These are phyloP conservation scores for Nylanderia fulva DNA, from an alignment of 1,140 invertebrate species.

Conservation along the genomic window DNA sequence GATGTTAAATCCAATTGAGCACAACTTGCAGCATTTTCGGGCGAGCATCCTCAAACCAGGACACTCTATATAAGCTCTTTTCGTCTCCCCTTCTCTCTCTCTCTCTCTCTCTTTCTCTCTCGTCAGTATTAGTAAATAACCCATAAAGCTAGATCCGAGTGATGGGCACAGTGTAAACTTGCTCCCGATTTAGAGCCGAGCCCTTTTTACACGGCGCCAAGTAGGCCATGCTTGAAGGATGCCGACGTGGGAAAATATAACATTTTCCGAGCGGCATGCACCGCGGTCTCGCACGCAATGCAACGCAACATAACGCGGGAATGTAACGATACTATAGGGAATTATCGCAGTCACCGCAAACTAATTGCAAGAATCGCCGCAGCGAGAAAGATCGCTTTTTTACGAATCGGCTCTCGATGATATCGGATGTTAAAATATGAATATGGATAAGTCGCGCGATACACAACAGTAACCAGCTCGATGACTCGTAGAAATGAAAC, in stretches of 20 bases:
- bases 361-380: background rate
- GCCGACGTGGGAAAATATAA: slow-evolving; percentile 72
- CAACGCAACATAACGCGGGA: background rate
- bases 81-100: too few relatives aligned
- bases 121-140: slow-evolving; percentile 68
- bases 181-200: slow-evolving; percentile 76
- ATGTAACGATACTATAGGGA: slow-evolving; percentile 66
- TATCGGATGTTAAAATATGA: background rate
- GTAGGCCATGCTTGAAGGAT: slow-evolving; percentile 73
- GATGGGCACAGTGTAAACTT: slow-evolving; percentile 72
- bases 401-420: background rate
- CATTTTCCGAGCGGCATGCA: slow-evolving; percentile 66
- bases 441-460: background rate
- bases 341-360: slow-evolving; percentile 22
- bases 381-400: slow-evolving; percentile 25
- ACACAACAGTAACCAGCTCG: background rate
- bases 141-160: slow-evolving; percentile 69
- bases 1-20: background rate
- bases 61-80: background rate
- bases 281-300: slow-evolving; percentile 47
- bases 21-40: slow-evolving; percentile 9
- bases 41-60: slow-evolving; percentile 1
- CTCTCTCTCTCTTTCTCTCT: background rate
- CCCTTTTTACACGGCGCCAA: slow-evolving; percentile 76
- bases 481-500: slow-evolving; percentile 1